Percentiles rank a stretch among this genome's conserved stretches.
phyloP scores from a whole-genome alignment of 2,888 invertebrate genomes.

The Orchestes rusci region DNA sequence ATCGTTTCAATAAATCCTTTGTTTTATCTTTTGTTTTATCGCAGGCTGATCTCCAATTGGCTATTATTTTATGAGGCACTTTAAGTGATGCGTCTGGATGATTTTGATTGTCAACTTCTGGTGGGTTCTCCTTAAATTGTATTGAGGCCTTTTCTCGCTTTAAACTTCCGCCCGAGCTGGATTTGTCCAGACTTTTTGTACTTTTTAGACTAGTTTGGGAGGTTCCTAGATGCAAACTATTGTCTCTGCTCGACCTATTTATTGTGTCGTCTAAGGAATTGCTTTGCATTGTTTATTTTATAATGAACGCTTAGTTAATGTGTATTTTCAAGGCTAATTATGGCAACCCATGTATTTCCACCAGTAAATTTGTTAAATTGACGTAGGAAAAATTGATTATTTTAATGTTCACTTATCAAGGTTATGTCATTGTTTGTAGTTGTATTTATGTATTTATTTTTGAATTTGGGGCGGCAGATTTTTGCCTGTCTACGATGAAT shows the following conservation, averaged over 20 bases:
- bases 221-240: conserved; percentile 36
- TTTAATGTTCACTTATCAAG: conserved; percentile 18
- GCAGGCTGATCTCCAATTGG: conserved; percentile 69
- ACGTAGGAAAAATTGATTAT: conserved; percentile 20
- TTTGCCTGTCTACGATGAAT: too few species aligned
- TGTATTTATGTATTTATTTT: too few species aligned
- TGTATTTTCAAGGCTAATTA: too few species aligned
- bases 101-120: conserved; percentile 36
- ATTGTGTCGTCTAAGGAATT: conserved; percentile 33
- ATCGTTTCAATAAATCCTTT: conserved; percentile 62
- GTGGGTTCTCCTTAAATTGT: conserved; percentile 37
- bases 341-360: too few species aligned
- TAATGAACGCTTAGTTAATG: too few species aligned
- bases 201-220: conserved; percentile 40
- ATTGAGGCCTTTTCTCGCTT: conserved; percentile 41
- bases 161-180: conserved; percentile 37
- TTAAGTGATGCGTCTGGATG: conserved; percentile 47
- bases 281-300: conserved; percentile 33
- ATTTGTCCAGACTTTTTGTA: conserved; percentile 40
- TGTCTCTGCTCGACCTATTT: conserved; percentile 36
- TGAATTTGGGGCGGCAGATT: too few species aligned
- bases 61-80: conserved; percentile 63
- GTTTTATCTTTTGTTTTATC: conserved; percentile 69
- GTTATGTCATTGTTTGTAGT: conserved; percentile 11
- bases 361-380: too few species aligned